Percentiles rank a stretch among this genome's conserved stretches.
Conservation (phyloP, 2,797 vertebrate species). For the Cossypha heuglini region DNA sequence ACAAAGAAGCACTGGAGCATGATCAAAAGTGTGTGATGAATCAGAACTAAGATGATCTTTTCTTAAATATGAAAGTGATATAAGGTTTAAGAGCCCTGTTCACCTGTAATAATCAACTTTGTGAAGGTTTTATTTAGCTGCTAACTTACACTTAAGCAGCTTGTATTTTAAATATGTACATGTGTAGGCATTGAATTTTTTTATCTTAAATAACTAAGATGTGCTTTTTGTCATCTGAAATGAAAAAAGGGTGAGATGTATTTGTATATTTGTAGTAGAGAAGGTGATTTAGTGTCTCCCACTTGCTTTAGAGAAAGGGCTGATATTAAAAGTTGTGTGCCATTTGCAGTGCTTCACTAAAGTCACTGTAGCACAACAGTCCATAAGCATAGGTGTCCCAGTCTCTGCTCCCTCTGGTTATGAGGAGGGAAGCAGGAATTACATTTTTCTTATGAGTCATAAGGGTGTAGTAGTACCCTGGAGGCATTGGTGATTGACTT, state of each 20-base stretch:
- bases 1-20: background rate
- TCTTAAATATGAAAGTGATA: background rate
- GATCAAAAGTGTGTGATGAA: background rate
- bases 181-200: background rate
- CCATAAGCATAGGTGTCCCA: background rate
- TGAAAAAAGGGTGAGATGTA: background rate
- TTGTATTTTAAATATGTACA: background rate
- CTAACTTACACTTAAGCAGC: background rate
- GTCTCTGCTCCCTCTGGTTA: conserved; percentile 14
- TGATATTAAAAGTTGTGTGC: background rate
- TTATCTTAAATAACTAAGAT: background rate
- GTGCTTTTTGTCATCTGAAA: background rate
- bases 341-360: background rate
- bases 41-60: background rate
- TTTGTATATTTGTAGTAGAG: background rate
- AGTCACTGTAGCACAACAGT: background rate
- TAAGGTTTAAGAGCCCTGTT: background rate
- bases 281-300: background rate
- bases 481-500: background rate
- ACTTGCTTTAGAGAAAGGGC: background rate
- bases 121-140: background rate
- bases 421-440: background rate
- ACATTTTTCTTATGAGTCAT: background rate
- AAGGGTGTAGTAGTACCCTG: background rate
- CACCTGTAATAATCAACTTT: background rate